Evolutionary conservation across 2,797 vertebrate genomes (phyloP).

Genomic region (Acrocephalus scirpaceus): DNA sequence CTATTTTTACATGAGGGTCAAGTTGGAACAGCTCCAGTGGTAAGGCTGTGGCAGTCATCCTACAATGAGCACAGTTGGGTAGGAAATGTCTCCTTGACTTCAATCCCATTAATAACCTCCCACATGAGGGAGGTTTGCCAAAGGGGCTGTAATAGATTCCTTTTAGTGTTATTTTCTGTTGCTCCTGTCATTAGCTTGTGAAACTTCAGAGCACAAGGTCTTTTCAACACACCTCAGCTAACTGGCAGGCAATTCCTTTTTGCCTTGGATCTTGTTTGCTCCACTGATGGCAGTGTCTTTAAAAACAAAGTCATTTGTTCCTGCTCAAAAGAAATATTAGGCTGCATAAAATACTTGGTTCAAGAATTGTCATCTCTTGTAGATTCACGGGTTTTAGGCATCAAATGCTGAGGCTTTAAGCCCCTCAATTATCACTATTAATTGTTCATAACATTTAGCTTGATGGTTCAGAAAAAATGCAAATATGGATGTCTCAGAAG

Average conservation of each 20-base stretch:
- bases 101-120: slow-evolving; percentile 45
- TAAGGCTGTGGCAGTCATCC: not conserved
- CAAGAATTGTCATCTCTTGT: not conserved
- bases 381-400: not conserved
- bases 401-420: not conserved
- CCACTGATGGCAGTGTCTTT: not conserved
- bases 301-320: not conserved
- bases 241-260: not conserved
- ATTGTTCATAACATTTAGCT: slow-evolving; percentile 1
- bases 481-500: not conserved
- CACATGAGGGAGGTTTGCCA: not conserved
- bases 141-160: not conserved
- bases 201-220: not conserved
- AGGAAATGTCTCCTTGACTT: slow-evolving; percentile 42
- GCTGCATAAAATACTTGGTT: not conserved
- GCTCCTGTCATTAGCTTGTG: slow-evolving; percentile 13
- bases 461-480: not conserved
- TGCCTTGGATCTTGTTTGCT: not conserved
- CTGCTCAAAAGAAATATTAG: not conserved
- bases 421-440: not conserved
- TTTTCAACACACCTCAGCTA: not conserved
- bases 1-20: slow-evolving; percentile 37
- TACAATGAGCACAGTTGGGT: not conserved
- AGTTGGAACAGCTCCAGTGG: not conserved
- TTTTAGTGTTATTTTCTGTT: slow-evolving; percentile 35